Base-by-base conservation (phyloP, 2,797 vertebrate genomes). In the Poliocrania exsul region DNA sequence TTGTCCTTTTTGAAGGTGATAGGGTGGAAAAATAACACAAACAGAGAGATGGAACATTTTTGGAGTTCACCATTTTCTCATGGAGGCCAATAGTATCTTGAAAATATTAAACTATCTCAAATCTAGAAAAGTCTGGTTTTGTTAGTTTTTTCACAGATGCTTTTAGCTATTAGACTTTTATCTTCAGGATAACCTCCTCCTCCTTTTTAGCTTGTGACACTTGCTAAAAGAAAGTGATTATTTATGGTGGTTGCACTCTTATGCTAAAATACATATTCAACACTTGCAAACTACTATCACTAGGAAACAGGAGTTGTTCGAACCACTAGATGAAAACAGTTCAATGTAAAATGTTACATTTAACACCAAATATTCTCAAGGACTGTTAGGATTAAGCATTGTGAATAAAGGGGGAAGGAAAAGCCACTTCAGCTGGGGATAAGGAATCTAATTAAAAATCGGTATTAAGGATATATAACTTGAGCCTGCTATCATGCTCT, bases 351-450 rank as follows among this genome's bases (percentile, higher is more conserved):
- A 95, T 16, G 89, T 96, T 97, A 91, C 94, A 75, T 97, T 97
- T 97, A 97, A 96, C 96, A 97, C 97, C 96, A 97, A 97, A 97
- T 97, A 95, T 85, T 91, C 93, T 97, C 95, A 95, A 97, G 97
- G 96, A 96, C 97, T 97, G 94, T 95, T 97, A 96, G 96, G 97
- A 97, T 98, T 98, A 98, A 97, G 96, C 90, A 95, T 97, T 97
- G 93, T 92, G 96, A 97, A 97, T 97, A 96, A 97, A 98, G 96
- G 94, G 90, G 93, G 89, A 96, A 95, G 93, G 95, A 61, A 81
- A 97, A 97, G 95, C 97, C 93, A 95, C 97, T 97, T 96, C 96
- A 97, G 96, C 97, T 94, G 85, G 14, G 54, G 94, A 95, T 95
- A 96, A 97, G 88, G 94, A 96, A 97, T 97, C 96, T 97, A 97